A percentile compares a stretch with the other conserved stretches of the same genome.
Conservation (phyloP, 2,113 vertebrate genomes). For the Sterna hirundo region DNA sequence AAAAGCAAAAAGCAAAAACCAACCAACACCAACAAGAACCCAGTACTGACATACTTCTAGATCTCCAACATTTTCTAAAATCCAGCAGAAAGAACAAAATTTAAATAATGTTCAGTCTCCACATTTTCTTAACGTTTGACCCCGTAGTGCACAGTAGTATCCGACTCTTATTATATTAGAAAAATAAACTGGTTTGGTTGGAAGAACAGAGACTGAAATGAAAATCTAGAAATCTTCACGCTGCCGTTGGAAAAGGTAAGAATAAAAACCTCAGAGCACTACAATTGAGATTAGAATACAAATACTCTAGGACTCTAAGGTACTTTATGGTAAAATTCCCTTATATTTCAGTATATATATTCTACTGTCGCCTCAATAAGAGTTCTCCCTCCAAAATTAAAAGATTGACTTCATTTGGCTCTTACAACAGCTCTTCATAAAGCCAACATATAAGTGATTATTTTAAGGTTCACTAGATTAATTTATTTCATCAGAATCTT, state of each 20-base stretch:
- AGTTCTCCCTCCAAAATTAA: background rate
- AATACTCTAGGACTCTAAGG: background rate
- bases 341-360: background rate
- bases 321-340: background rate
- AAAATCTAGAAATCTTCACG: background rate
- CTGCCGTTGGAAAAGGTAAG: background rate
- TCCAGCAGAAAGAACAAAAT: background rate
- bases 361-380: background rate
- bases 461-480: background rate
- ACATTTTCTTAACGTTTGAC: constrained; percentile 7
- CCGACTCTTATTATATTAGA: background rate
- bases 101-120: background rate
- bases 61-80: background rate
- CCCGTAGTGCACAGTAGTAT: background rate
- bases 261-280: background rate
- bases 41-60: background rate
- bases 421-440: background rate
- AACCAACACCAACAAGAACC: background rate
- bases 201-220: background rate
- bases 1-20: background rate
- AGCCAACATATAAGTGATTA: background rate
- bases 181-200: background rate
- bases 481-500: background rate
- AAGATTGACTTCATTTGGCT: background rate
- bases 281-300: background rate